A percentile compares a stretch with the other conserved stretches of the same genome.
These are phyloP conservation scores for Xerus inauris DNA, from an alignment of 2,113 vertebrate species.

Conservation along the genomic window DNA sequence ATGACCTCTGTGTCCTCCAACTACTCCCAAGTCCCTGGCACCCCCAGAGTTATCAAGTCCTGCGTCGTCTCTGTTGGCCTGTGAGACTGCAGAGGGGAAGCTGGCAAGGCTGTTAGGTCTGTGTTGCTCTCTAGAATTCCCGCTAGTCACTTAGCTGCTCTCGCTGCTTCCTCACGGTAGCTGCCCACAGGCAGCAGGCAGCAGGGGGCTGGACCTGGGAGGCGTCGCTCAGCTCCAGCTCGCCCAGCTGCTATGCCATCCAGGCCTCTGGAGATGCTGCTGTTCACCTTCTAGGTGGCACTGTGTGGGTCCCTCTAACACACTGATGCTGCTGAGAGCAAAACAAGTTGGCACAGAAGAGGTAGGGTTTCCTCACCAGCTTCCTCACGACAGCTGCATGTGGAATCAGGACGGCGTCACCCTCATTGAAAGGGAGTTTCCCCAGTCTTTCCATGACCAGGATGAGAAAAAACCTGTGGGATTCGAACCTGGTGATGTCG, in stretches of 20 bases:
- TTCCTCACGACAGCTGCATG: neutral
- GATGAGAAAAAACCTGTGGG: neutral
- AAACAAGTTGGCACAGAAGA: neutral
- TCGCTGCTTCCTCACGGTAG: rapidly evolving
- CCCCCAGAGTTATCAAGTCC: neutral
- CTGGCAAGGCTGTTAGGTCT: neutral
- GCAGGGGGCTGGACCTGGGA: neutral
- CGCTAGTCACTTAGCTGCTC: neutral
- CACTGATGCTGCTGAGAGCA: neutral
- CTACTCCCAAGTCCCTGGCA: neutral
- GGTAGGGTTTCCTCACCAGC: neutral
- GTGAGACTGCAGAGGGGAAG: neutral
- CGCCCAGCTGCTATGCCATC: neutral
- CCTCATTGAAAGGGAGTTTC: neutral
- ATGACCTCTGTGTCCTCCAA: rapidly evolving
- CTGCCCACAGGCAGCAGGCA: neutral
- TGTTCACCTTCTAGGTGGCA: neutral
- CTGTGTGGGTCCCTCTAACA: neutral
- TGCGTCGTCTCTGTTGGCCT: rapidly evolving
- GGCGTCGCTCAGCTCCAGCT: neutral
- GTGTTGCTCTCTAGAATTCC: neutral
- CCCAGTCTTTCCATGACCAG: neutral
- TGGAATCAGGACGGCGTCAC: neutral
- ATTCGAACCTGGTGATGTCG: neutral
- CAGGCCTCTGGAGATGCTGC: neutral